These are phyloP conservation scores for Heteropelma amictum DNA, from an alignment of 2,888 invertebrate species.

Conservation along the genomic window DNA sequence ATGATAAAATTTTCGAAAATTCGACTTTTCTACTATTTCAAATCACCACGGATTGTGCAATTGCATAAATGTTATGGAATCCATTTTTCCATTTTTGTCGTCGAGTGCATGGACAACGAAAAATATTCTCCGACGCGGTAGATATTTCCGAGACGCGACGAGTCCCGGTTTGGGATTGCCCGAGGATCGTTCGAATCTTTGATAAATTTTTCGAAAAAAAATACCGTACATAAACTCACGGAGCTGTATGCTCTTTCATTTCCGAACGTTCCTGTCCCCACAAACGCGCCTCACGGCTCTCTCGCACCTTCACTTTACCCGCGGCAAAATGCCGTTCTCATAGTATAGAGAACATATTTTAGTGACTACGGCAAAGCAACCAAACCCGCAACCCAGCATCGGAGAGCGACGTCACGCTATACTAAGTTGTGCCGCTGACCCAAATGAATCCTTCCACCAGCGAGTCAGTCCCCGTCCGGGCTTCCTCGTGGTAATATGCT, in stretches of 20 bases:
- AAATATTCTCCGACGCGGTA: too few species aligned
- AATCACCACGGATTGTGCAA: too few species aligned
- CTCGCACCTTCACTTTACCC: constrained; percentile 53
- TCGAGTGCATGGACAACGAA: too few species aligned
- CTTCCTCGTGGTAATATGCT: constrained; percentile 67
- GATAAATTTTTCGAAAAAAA: too few species aligned
- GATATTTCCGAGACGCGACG: too few species aligned
- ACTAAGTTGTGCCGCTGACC: constrained; percentile 72
- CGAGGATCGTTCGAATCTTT: neutral
- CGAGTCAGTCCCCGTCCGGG: constrained; percentile 73
- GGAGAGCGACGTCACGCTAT: constrained; percentile 54
- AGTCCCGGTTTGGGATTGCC: too few species aligned
- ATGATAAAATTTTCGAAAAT: too few species aligned
- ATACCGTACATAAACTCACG: too few species aligned
- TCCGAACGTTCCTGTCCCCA: constrained; percentile 27
- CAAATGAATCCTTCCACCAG: constrained; percentile 71
- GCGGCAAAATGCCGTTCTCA: neutral
- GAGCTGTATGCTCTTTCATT: neutral
- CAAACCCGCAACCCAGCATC: neutral
- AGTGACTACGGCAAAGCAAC: constrained; percentile 6
- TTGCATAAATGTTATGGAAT: too few species aligned
- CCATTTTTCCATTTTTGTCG: too few species aligned
- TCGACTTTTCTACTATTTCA: too few species aligned
- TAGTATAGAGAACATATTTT: constrained; percentile 28
- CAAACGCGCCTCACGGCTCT: constrained; percentile 16